Evolutionary conservation across 2,888 invertebrate species (phyloP).

Genomic region (Liopterus haemorrhoidalis): DNA sequence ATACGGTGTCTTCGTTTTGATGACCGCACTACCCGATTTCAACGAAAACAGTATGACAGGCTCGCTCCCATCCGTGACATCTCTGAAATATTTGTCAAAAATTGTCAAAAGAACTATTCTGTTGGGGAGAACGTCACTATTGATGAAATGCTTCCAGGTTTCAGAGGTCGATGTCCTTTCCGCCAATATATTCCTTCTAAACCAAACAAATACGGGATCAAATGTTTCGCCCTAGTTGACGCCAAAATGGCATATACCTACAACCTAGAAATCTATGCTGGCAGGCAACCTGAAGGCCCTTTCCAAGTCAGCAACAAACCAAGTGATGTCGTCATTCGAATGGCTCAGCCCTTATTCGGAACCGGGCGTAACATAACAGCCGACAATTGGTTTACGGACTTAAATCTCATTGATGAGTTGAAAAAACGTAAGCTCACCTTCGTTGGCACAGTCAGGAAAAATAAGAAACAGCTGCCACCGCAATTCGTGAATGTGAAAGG

Average conservation of each 20-base stretch:
- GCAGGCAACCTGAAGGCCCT: conserved; percentile 29
- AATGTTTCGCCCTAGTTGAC: conserved; percentile 33
- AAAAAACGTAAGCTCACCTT: conserved; percentile 17
- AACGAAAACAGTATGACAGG: conserved; percentile 22
- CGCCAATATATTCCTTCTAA: conserved; percentile 28
- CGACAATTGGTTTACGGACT: conserved; percentile 27
- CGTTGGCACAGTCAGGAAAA: conserved; percentile 18
- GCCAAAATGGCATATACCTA: conserved; percentile 34
- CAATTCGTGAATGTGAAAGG: not conserved
- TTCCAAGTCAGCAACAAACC: conserved; percentile 27
- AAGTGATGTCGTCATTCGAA: conserved; percentile 25
- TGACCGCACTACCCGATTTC: not conserved
- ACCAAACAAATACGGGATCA: conserved; percentile 37
- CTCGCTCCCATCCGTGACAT: conserved; percentile 30
- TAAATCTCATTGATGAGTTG: conserved; percentile 22
- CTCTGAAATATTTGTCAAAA: conserved; percentile 32
- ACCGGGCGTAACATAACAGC: conserved; percentile 27
- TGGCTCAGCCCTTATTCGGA: conserved; percentile 24
- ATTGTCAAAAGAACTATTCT: conserved; percentile 30
- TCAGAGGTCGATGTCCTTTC: conserved; percentile 22
- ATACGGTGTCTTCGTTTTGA: conserved; percentile 8
- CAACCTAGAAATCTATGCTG: conserved; percentile 33
- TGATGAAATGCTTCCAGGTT: conserved; percentile 33
- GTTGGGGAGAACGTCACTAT: conserved; percentile 32
- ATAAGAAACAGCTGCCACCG: not conserved